Percentiles rank a stretch among this genome's conserved stretches.
phyloP scores from a whole-genome alignment of 2,113 vertebrate genomes.

The Rhodinocichla rosea region DNA sequence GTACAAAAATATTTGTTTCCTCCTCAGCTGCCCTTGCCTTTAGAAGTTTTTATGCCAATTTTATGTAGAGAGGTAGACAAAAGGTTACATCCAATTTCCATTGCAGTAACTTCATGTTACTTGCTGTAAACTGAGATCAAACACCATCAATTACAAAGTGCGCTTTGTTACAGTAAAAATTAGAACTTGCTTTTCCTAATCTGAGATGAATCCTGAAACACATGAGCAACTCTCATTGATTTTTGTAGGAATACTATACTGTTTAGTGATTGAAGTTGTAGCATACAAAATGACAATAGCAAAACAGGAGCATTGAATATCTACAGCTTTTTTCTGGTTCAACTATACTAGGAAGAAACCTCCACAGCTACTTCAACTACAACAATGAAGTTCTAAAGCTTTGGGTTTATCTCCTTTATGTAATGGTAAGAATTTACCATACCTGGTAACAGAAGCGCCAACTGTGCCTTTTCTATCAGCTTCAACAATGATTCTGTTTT shows the following conservation, averaged over 20 bases:
- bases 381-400: not conserved
- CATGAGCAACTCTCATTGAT: not conserved
- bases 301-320: not conserved
- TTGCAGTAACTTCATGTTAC: not conserved
- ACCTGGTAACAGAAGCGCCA: slow-evolving; percentile 98
- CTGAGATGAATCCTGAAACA: not conserved
- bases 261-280: not conserved
- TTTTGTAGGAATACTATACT: not conserved
- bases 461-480: slow-evolving; percentile 94
- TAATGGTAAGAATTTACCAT: not conserved
- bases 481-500: slow-evolving; percentile 98
- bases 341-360: not conserved
- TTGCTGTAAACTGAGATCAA: not conserved
- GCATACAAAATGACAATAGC: not conserved
- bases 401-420: not conserved
- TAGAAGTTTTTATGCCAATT: not conserved
- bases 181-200: not conserved
- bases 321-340: not conserved
- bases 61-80: not conserved
- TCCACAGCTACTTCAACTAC: not conserved
- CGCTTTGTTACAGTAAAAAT: not conserved
- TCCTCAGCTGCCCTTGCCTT: not conserved
- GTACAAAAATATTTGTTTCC: not conserved
- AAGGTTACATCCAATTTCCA: not conserved
- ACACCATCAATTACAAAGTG: not conserved